Conservation (phyloP, 2,888 invertebrate species). For the Leptarthrus brevirostris region DNA sequence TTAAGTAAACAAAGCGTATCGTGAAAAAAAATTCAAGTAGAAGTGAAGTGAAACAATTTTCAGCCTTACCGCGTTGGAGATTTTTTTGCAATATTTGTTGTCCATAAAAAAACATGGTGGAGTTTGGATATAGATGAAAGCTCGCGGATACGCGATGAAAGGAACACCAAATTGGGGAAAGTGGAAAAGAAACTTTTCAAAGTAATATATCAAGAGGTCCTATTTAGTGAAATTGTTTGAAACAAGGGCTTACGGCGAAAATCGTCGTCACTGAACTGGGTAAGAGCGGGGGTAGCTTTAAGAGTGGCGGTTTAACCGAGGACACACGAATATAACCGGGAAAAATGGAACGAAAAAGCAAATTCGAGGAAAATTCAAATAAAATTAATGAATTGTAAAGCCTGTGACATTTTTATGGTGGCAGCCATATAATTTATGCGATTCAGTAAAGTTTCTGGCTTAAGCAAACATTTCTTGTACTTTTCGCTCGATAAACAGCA, state of each 20-base stretch:
- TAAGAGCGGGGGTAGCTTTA: too few relatives aligned
- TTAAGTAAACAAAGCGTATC: too few relatives aligned
- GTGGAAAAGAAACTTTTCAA: constrained; percentile 8
- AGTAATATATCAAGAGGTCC: constrained; percentile 42
- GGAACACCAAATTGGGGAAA: not conserved
- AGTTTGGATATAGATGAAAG: not conserved
- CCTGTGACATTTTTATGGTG: constrained; percentile 50
- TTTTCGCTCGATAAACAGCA: constrained; percentile 16
- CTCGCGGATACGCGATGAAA: not conserved
- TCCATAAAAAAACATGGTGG: not conserved
- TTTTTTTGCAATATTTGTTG: too few relatives aligned
- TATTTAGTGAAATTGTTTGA: constrained; percentile 45
- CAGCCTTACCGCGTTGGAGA: too few relatives aligned
- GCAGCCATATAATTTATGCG: constrained; percentile 44
- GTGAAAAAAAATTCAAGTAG: too few relatives aligned
- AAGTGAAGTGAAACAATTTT: too few relatives aligned
- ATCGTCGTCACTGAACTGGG: constrained; percentile 9
- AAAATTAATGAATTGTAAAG: constrained; percentile 50
- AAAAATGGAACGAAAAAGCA: constrained; percentile 10
- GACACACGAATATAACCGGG: too few relatives aligned
- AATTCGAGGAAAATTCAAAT: constrained; percentile 48
- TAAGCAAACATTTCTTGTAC: constrained; percentile 34
- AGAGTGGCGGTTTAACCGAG: too few relatives aligned
- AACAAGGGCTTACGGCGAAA: constrained; percentile 45
- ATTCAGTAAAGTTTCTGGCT: constrained; percentile 44